Percentiles rank a stretch among this genome's conserved stretches.
Conservation (phyloP, 2,797 vertebrate genomes). For the Carcharodon carcharias region DNA sequence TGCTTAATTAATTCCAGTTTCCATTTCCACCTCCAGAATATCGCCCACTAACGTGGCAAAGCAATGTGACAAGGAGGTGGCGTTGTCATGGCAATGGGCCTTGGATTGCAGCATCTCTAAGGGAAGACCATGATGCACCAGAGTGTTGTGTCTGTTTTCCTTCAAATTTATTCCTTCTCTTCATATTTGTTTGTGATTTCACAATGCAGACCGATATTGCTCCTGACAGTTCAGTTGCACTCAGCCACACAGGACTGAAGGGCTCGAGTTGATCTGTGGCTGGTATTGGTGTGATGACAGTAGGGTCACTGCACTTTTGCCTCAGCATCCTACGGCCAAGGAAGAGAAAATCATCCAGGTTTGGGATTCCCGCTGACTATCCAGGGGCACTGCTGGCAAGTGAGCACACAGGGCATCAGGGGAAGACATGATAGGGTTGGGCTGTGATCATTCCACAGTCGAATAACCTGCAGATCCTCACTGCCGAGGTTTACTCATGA, state of each 20-base stretch:
- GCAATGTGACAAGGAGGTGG: conserved; percentile 11
- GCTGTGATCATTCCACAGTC: not conserved
- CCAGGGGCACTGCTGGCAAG: not conserved
- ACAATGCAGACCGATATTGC: not conserved
- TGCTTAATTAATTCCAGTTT: not conserved
- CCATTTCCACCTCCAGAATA: conserved; percentile 16
- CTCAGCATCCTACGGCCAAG: not conserved
- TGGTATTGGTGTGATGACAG: too few species aligned
- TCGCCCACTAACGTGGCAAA: not conserved
- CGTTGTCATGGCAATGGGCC: not conserved
- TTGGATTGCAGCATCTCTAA: not conserved
- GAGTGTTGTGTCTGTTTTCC: not conserved
- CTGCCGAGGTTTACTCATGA: not conserved
- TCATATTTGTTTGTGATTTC: not conserved
- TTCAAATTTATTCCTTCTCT: not conserved
- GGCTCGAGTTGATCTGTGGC: not conserved
- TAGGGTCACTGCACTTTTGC: not conserved
- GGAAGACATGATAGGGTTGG: not conserved
- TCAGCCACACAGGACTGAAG: not conserved
- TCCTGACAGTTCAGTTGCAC: not conserved
- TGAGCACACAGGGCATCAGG: not conserved
- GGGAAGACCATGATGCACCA: conserved; percentile 11
- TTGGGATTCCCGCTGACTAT: not conserved
- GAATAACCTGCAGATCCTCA: not conserved
- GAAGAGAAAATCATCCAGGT: too few species aligned